phyloP scores from a whole-genome alignment of 2,797 vertebrate species.

The Gadopsis bispinosus region DNA sequence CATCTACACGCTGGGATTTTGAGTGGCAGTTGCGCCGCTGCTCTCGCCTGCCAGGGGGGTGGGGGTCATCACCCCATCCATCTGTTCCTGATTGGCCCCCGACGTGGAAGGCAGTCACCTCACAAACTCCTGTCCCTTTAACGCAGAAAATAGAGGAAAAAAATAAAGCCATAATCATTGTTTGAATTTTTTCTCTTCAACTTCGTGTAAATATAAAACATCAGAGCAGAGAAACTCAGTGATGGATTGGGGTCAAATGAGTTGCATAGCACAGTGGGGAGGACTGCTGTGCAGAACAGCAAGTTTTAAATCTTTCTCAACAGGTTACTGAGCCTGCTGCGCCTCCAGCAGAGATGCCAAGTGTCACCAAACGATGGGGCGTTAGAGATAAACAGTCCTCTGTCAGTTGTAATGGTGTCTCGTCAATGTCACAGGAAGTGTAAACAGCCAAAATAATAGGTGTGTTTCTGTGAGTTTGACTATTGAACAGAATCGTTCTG shows the following conservation, averaged over 20 bases:
- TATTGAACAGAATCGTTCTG: neutral
- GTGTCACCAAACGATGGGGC: neutral
- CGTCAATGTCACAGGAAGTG: neutral
- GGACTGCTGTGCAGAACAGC: slow-evolving; percentile 14
- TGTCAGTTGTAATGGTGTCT: neutral
- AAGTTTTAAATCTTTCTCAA: slow-evolving; percentile 31
- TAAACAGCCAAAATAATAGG: neutral
- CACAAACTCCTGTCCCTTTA: slow-evolving; percentile 83
- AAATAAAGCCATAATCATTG: slow-evolving; percentile 30
- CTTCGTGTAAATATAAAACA: slow-evolving; percentile 32
- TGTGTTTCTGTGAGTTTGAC: neutral
- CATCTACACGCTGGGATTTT: slow-evolving; percentile 80
- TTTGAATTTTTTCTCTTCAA: slow-evolving; percentile 28
- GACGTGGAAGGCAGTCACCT: slow-evolving; percentile 84
- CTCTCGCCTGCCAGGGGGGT: slow-evolving; percentile 81
- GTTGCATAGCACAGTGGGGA: neutral
- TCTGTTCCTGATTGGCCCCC: slow-evolving; percentile 96
- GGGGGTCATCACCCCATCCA: slow-evolving; percentile 92
- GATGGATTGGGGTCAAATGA: slow-evolving; percentile 26
- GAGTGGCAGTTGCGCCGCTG: slow-evolving; percentile 88
- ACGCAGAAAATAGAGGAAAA: slow-evolving; percentile 18
- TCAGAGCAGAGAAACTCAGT: slow-evolving; percentile 15
- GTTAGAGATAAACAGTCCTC: neutral
- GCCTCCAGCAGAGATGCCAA: slow-evolving; percentile 8
- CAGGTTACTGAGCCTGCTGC: slow-evolving; percentile 32